Evolutionary conservation across 2,797 vertebrate species (phyloP).

Genomic region (Fringilla coelebs): DNA sequence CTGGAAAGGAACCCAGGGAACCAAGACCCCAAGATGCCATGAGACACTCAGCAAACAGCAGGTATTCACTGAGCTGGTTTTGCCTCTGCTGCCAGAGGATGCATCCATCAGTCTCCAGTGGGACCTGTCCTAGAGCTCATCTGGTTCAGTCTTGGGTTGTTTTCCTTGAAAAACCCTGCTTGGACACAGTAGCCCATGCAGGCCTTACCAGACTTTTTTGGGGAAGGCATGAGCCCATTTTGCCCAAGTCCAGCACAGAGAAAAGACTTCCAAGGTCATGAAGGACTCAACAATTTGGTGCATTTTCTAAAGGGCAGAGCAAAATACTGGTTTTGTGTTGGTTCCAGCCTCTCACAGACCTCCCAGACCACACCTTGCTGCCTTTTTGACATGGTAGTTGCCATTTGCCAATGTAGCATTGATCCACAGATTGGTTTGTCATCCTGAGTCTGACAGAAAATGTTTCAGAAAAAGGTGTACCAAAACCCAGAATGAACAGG

Average conservation of each 20-base stretch:
- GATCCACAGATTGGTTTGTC: neutral
- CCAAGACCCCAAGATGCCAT: neutral
- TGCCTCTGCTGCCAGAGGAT: neutral
- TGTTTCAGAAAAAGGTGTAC: neutral
- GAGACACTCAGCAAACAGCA: neutral
- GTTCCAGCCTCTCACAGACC: neutral
- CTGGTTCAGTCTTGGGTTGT: neutral
- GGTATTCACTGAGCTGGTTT: neutral
- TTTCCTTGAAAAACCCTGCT: neutral
- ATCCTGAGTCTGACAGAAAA: neutral
- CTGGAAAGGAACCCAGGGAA: neutral
- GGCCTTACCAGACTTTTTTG: neutral
- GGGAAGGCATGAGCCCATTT: neutral
- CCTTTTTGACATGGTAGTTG: neutral
- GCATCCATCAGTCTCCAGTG: fast-evolving
- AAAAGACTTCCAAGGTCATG: neutral
- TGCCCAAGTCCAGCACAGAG: neutral
- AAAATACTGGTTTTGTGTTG: neutral
- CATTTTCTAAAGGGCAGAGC: neutral
- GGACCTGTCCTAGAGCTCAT: neutral
- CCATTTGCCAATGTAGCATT: neutral
- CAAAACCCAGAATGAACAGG: neutral
- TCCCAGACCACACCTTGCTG: neutral
- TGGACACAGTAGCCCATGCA: neutral
- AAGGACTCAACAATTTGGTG: fast-evolving